Evolutionary conservation across 2,888 invertebrate genomes (phyloP), one percentile per base, ranked within the genome.

Genomic region (Darwinula stevensoni): DNA sequence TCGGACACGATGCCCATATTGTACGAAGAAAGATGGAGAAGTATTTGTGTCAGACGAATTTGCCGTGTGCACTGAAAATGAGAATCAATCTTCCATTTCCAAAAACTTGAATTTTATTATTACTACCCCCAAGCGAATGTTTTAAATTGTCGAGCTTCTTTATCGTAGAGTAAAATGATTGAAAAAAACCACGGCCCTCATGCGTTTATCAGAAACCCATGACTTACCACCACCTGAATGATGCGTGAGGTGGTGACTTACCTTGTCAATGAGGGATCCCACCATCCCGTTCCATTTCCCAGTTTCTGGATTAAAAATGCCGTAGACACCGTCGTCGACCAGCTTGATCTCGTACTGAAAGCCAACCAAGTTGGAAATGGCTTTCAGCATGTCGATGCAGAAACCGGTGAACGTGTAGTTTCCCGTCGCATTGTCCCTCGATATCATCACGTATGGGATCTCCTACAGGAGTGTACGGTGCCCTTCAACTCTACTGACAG

Each of bases 371-470:
- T 40, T 39, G 16, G 41, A 6, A 3, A 3, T 27, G 9, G 16
- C 31, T 36, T 43, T 39, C 28, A 46, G 36, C 16, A 46, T 31
- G 51, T 84, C 82, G 42, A 84, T 75, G 52, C 82, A 82, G 57
- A 82, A 84, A 0, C 84, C 84, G 43, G 82, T 78, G 34, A 40
- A 45, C 61, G 64, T 37, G 61, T 64, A 42, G 59, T 53, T 45
- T 6, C 40, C 42, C 5, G 44, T 43, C 16, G 37, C 27, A 34
- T 44, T 44, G 31, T 37, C 34, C 6, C 43, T 13, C 27, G 34
- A 32, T 15, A 42, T 32, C 45, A 46, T 45, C 31, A 47, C 44
- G 35, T 47, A 47, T 4, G 46, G 47, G 16, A 34, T 33, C 30
- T 43, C 41, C 43, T 45, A 31, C 4, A 31, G 9, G 35, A 30